A percentile compares a stretch with the other conserved stretches of the same genome.
Conservation (phyloP, 2,113 vertebrate species). For the Cathartes aura region DNA sequence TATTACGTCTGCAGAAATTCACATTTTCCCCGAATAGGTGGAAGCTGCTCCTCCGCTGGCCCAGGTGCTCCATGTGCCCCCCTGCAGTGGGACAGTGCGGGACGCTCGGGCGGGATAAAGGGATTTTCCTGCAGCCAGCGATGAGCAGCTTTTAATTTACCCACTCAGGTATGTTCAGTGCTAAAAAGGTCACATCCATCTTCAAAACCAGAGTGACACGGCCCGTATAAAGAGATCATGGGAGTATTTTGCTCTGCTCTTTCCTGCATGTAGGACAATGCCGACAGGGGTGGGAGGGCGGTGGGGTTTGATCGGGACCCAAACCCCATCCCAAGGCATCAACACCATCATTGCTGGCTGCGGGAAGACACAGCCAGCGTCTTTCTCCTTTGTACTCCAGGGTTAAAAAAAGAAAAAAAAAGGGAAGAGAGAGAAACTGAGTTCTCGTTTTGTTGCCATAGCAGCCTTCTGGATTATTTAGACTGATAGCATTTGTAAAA, state of each 20-base stretch:
- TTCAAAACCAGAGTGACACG: neutral
- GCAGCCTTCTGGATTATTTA: conserved; percentile 66
- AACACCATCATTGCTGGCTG: neutral
- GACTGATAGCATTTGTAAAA: conserved; percentile 61
- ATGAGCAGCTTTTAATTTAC: neutral
- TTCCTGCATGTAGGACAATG: neutral
- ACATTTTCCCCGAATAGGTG: neutral
- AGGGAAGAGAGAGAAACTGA: neutral
- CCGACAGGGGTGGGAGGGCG: rapidly evolving
- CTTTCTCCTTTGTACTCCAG: neutral
- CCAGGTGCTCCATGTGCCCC: neutral
- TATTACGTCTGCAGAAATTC: neutral
- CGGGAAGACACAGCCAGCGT: neutral
- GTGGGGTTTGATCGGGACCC: neutral
- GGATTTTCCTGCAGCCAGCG: neutral
- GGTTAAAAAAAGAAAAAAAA: neutral
- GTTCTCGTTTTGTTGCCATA: conserved; percentile 57
- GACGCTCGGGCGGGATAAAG: neutral
- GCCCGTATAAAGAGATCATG: rapidly evolving
- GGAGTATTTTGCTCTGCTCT: neutral
- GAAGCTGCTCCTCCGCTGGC: neutral
- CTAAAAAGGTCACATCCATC: neutral
- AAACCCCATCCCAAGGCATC: neutral
- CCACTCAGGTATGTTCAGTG: too few relatives aligned
- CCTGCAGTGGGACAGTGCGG: rapidly evolving